These are phyloP conservation scores for Zosterops pallidus DNA, from an alignment of 2,113 vertebrate species.

Conservation along the genomic window DNA sequence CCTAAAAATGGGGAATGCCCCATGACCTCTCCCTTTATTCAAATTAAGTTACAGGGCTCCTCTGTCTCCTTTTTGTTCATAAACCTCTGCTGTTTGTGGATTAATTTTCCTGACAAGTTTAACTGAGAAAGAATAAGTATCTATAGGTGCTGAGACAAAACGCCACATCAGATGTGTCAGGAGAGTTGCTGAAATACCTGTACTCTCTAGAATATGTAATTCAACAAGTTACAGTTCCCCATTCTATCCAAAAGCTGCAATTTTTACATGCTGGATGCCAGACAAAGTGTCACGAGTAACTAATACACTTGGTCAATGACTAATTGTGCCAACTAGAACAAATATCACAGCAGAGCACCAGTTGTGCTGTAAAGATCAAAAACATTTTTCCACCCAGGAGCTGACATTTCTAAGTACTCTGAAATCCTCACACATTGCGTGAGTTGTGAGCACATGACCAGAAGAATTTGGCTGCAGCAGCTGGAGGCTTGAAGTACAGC, in stretches of 20 bases:
- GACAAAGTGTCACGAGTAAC: background rate
- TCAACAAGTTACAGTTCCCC: background rate
- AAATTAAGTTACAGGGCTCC: background rate
- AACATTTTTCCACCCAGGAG: background rate
- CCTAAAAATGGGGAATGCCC: background rate
- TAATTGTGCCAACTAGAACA: background rate
- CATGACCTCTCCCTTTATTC: background rate
- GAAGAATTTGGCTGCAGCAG: background rate
- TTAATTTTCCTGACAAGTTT: background rate
- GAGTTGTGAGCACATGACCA: background rate
- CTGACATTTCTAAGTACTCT: background rate
- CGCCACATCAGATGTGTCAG: accelerated
- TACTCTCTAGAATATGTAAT: background rate
- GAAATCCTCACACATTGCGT: background rate
- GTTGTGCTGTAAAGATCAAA: background rate
- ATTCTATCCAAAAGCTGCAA: background rate
- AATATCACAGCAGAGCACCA: background rate
- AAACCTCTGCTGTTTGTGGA: background rate
- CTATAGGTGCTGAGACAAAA: background rate
- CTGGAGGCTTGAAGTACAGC: background rate
- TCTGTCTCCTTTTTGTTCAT: background rate
- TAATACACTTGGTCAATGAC: background rate
- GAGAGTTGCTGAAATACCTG: background rate
- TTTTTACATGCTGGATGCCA: background rate
- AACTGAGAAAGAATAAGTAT: background rate